Evolutionary conservation across 2,888 invertebrate genomes (phyloP), one percentile per base, ranked within the genome.

Genomic region (Seira sanloemensis): DNA sequence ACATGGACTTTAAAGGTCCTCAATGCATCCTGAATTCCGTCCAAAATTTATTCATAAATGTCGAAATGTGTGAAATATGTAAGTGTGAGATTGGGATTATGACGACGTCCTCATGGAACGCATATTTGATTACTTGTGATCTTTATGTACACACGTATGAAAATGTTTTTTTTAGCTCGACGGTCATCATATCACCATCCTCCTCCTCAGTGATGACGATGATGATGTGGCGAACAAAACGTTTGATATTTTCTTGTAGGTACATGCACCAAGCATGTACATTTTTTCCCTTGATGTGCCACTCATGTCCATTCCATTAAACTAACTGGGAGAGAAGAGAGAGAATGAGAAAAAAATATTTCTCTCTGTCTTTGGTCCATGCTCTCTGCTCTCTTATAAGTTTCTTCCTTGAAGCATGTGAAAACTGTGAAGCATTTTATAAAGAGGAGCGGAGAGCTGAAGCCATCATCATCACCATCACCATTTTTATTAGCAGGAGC

Each of bases 191-290:
- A n/a, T n/a, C n/a, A n/a, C n/a, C n/a, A n/a, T n/a, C n/a, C n/a
- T n/a, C n/a, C n/a, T n/a, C n/a, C n/a, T n/a, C n/a, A n/a, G n/a
- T n/a, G n/a, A n/a, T n/a, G n/a, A n/a, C n/a, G 4, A 37, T 37
- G 37, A 37, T 37, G 37, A 37, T 37, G 37, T 37, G 37, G n/a
- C n/a, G n/a, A 50, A 50, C 50, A 50, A 50, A 50, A 50, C 50
- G 50, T 50, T 50, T 50, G 50, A 50, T 50, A 50, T 50, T 50
- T 66, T 76, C 67, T 18, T 76, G 76, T 76, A 76, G 67, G 25
- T 67, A 67, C 76, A 76, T 54, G 67, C 19, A 76, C 66, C 66
- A 66, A 25, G 50, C 76, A 76, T 76, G 76, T 67, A 50, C n/a
- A n/a, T 50, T 50, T 50, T 50, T 50, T 50, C n/a, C 12, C 50